Evolutionary conservation across 1,140 invertebrate species (phyloP), one percentile per base, ranked within the genome.

Genomic region (Caenorhabditis briggsae): DNA sequence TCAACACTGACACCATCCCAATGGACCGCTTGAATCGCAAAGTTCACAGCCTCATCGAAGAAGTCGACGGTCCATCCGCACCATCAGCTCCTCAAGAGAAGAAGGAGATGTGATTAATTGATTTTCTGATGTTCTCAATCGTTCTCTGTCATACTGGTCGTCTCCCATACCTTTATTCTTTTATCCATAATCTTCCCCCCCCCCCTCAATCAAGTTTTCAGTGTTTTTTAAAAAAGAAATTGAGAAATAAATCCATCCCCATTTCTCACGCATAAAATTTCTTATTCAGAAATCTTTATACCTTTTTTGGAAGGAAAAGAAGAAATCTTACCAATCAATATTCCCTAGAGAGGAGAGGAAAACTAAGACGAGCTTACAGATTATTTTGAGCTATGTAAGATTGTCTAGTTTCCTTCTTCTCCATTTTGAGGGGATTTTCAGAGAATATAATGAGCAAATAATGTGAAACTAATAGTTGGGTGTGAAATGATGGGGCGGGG

Each of bases 1-100:
- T 78, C 70, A 48, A 78, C 46, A 23, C 43, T 50, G 70, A 78
- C 46, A 78, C 70, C n/a, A 78, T 78, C n/a, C 70, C 70, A 78
- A 78, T 78, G 70, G 70, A 78, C 33, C 70, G 70, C 14, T 25
- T 50, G 43, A 53, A 48, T 5, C 70, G 70, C 46, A 78, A 78
- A 11, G n/a, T 23, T 50, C 70, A 78, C n/a, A 50, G 18, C 11
- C 46, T 78, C 20, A 50, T 78, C n/a, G 70, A 78, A 20, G 70
- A 78, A 50, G 70, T 78, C 9, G 70, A 78, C 23, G 46, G 70
- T 23, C 46, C 70, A 53, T 78, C 70, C 0, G 70, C 70, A 25
- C 70, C 65, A 43, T 18, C 70, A 53, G 70, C 20, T 7, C 11
- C 11, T n/a, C 46, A 78, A 23, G 70, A 78, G 46, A 78, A 78